These are phyloP conservation scores for Aphidius gifuensis DNA, from an alignment of 1,140 invertebrate species.

Conservation along the genomic window DNA sequence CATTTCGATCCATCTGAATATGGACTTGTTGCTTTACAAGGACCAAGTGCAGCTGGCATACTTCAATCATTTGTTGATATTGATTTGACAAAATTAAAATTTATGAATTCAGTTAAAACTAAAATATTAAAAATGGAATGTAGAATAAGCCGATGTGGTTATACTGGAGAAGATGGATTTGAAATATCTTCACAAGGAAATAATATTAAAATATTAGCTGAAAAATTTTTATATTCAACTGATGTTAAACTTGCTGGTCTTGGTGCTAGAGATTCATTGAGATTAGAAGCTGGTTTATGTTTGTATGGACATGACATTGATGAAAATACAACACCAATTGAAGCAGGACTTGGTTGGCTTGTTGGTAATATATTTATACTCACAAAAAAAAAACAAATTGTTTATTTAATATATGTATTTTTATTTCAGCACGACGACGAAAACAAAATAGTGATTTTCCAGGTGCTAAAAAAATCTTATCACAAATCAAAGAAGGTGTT, in stretches of 20 bases:
- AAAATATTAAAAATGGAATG: constrained; percentile 32
- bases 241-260: constrained; percentile 84
- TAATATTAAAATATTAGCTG: constrained; percentile 60
- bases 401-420: constrained; percentile 8
- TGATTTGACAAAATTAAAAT: constrained; percentile 71
- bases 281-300: constrained; percentile 94
- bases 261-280: constrained; percentile 86
- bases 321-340: constrained; percentile 85
- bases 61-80: constrained; percentile 67
- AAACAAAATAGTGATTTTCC: constrained; percentile 69
- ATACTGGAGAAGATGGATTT: constrained; percentile 97
- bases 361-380: constrained; percentile 58
- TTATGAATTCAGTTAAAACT: constrained; percentile 76
- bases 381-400: neutral
- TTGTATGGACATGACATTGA: constrained; percentile 97
- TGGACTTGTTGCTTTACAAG: constrained; percentile 90
- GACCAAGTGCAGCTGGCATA: constrained; percentile 71
- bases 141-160: constrained; percentile 92
- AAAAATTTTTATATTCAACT: constrained; percentile 65
- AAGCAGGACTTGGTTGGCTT: constrained; percentile 90
- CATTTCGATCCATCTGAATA: constrained; percentile 70
- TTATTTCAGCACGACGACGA: constrained; percentile 67
- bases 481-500: constrained; percentile 67
- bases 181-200: constrained; percentile 85
- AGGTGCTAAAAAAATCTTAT: constrained; percentile 66